These are phyloP conservation scores for Lycophotia porphyrea DNA, from an alignment of 2,888 invertebrate genomes.

Conservation along the genomic window DNA sequence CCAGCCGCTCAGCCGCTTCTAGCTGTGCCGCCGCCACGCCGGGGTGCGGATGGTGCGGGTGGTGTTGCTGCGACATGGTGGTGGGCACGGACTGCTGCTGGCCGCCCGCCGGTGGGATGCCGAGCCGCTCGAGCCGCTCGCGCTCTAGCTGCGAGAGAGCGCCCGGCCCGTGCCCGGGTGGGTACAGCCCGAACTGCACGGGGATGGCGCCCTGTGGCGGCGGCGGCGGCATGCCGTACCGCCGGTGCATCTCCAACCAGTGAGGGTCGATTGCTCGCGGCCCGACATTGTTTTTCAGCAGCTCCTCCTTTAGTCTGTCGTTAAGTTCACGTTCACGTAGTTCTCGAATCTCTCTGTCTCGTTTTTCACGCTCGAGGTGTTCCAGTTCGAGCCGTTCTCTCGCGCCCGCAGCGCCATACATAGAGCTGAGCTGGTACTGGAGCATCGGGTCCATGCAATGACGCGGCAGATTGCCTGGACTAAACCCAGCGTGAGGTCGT, in stretches of 20 bases:
- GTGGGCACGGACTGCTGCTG: conserved; percentile 77
- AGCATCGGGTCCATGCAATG: conserved; percentile 96
- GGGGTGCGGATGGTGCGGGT: conserved; percentile 90
- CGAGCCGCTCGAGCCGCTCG: conserved; percentile 95
- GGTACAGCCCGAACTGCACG: conserved; percentile 93
- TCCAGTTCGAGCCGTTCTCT: conserved; percentile 91
- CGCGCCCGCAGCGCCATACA: conserved; percentile 94
- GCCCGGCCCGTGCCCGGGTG: conserved; percentile 92
- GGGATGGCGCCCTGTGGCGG: conserved; percentile 92
- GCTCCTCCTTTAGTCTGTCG: conserved; percentile 96
- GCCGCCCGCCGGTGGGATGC: conserved; percentile 92
- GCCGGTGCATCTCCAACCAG: conserved; percentile 97
- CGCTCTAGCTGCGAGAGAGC: conserved; percentile 96
- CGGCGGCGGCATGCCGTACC: conserved; percentile 92
- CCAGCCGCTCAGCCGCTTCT: conserved; percentile 94
- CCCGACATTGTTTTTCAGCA: conserved; percentile 93
- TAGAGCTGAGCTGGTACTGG: conserved; percentile 94
- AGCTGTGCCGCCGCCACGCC: conserved; percentile 91
- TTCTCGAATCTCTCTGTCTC: conserved; percentile 94
- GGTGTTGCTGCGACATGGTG: conserved; percentile 90
- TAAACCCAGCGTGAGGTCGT: conserved; percentile 97
- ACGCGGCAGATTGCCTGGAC: conserved; percentile 91
- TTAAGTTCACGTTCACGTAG: conserved; percentile 94
- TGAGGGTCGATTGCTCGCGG: conserved; percentile 93
- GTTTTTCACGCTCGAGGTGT: conserved; percentile 92